Evolutionary conservation across 2,113 vertebrate genomes (phyloP), one percentile per base, ranked within the genome.

Genomic region (Macaca nemestrina): DNA sequence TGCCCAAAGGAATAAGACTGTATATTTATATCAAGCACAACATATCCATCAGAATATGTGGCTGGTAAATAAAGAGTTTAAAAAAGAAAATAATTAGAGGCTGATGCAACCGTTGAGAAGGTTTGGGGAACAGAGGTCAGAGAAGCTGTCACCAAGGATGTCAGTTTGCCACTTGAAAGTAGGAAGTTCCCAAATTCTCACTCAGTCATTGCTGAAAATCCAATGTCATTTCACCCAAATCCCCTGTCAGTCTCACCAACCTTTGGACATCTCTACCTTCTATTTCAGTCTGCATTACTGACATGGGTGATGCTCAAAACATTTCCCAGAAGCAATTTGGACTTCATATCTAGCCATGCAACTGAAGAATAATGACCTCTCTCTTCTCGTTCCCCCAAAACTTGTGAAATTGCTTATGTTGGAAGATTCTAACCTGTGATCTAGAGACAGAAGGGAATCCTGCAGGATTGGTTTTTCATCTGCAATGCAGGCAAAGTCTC

Each of bases 251-350:
- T 81, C 57, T 88, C 57, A 90, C 8, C 67, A 12, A 14, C 22
- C 25, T 61, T 57, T 20, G 55, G 48, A 79, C 95, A 86, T 32
- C 40, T 80, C 35, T 72, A 5, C 67, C 12, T 89, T 97, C 83
- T 45, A 23, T 84, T 96, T 96, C 80, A 27, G 0, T 81, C 75
- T 52, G 64, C 76, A 78, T 95, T 59, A 83, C 73, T 93, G 80
- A 64, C 43, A 72, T 27, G 13, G 11, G 12, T 17, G 32, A 43
- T 68, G 48, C 25, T 80, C 40, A 50, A 10, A 88, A 88, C 82
- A 73, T 50, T 20, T 73, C 9, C 94, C 59, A 67, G 20, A 5
- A 40, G 30, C 8, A 61, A 18, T 23, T 38, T 78, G 55, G 22
- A 48, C 25, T 30, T 88, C 16, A 14, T 30, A 18, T 45, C 5